Conservation (phyloP, 92 coral and sea anemone species). For the Parazoanthus darwini region DNA sequence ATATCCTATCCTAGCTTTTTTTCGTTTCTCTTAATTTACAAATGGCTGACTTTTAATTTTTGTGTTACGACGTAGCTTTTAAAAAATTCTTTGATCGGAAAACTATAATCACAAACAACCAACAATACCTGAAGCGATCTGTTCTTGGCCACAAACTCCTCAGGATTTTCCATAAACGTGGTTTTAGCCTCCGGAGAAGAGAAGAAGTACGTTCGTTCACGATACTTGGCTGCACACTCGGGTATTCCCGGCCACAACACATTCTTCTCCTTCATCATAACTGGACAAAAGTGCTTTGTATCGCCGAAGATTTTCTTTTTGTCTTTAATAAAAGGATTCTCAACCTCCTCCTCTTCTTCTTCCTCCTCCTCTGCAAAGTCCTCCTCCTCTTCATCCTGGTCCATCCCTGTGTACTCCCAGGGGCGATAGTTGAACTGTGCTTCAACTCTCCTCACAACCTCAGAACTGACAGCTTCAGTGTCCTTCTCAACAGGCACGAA, state of each 20-base stretch:
- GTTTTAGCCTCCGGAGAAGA: slow-evolving; percentile 76
- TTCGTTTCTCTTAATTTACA: no score
- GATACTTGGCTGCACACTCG: slow-evolving; percentile 92
- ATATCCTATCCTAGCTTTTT: no score
- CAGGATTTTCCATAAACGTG: slow-evolving; percentile 81
- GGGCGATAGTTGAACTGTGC: slow-evolving; percentile 89
- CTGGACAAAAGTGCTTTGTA: slow-evolving; percentile 93
- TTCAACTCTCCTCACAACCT: slow-evolving; percentile 77
- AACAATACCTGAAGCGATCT: slow-evolving; percentile 77
- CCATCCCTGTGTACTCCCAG: slow-evolving; percentile 99
- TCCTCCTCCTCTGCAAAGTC: slow-evolving; percentile 96
- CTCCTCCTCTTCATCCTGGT: slow-evolving; percentile 97
- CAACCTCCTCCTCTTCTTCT: slow-evolving; percentile 86
- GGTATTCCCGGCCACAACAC: slow-evolving; percentile 89
- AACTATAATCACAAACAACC: background rate
- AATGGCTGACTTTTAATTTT: no score
- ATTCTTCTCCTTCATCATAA: slow-evolving; percentile 83
- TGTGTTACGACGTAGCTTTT: background rate
- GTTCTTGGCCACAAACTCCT: slow-evolving; percentile 64
- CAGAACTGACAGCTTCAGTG: slow-evolving; percentile 43
- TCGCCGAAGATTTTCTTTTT: slow-evolving; percentile 88
- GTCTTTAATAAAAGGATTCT: slow-evolving; percentile 79
- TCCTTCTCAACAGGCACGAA: slow-evolving; percentile 74
- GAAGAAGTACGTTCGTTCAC: slow-evolving; percentile 90
- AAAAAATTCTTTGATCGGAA: background rate